phyloP scores from a whole-genome alignment of 2,113 vertebrate species.

The Aphyosemion australe region DNA sequence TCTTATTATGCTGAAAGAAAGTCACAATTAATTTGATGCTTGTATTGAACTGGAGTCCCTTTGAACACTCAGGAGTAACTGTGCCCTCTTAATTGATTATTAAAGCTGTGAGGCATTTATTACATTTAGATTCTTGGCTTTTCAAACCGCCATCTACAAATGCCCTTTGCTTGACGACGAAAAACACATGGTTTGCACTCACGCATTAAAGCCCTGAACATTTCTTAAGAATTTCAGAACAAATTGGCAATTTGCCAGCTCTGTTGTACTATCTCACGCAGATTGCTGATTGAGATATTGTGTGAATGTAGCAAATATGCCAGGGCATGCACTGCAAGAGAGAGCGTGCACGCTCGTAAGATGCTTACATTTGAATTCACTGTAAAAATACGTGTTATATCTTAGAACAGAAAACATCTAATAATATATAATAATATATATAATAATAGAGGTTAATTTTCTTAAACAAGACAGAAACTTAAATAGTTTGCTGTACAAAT shows the following conservation, averaged over 20 bases:
- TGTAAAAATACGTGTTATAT: neutral
- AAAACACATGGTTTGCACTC: neutral
- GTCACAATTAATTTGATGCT: conserved; percentile 40
- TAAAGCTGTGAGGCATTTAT: conserved; percentile 6
- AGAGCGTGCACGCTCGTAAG: too few relatives aligned
- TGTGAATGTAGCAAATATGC: conserved; percentile 3
- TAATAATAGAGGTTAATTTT: too few relatives aligned
- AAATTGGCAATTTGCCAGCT: neutral
- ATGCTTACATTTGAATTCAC: neutral
- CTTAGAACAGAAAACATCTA: too few relatives aligned
- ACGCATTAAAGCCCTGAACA: neutral
- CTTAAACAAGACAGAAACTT: too few relatives aligned
- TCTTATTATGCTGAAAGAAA: conserved; percentile 22
- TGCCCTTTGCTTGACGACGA: neutral
- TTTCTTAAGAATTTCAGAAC: neutral
- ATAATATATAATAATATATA: too few relatives aligned
- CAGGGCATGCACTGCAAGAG: neutral
- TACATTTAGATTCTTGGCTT: conserved; percentile 15
- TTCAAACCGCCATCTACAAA: neutral
- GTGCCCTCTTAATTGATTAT: conserved; percentile 26
- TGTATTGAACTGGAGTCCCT: conserved; percentile 20
- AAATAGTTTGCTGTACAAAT: too few relatives aligned
- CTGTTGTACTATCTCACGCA: neutral
- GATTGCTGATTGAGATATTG: neutral
- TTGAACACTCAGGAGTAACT: conserved; percentile 15